These are phyloP conservation scores for Alosa sapidissima DNA, from an alignment of 2,797 vertebrate species.

Conservation along the genomic window DNA sequence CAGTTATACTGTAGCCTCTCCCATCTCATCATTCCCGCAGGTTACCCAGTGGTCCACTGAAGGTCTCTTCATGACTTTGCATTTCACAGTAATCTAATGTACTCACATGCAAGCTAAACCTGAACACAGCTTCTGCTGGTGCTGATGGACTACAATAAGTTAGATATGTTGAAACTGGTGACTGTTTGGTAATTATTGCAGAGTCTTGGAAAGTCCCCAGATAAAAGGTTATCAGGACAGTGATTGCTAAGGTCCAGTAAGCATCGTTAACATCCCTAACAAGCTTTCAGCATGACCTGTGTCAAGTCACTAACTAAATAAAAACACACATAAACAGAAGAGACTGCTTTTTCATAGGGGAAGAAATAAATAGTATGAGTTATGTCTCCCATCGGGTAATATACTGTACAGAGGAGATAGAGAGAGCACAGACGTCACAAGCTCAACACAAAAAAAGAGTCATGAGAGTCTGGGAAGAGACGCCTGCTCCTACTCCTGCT, in stretches of 20 bases:
- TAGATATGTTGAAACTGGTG: background rate
- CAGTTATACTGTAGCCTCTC: background rate
- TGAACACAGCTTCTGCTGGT: background rate
- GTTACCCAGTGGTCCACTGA: background rate
- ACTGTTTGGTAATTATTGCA: background rate
- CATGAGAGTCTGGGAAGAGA: background rate
- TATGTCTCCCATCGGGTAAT: background rate
- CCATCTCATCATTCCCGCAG: background rate
- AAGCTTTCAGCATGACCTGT: background rate
- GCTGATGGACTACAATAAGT: background rate
- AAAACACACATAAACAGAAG: too few species aligned
- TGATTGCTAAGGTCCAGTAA: background rate
- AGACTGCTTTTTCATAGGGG: background rate
- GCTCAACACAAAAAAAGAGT: background rate
- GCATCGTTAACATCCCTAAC: background rate
- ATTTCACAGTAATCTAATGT: background rate
- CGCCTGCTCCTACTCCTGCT: background rate
- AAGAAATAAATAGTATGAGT: background rate
- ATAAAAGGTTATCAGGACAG: background rate
- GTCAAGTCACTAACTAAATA: too few species aligned
- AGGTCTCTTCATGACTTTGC: too few species aligned
- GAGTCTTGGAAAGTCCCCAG: background rate
- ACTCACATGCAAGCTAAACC: background rate
- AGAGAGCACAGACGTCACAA: background rate
- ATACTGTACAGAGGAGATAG: background rate